These are phyloP conservation scores for Ectemnius cavifrons DNA, from an alignment of 2,888 invertebrate species.

Conservation along the genomic window DNA sequence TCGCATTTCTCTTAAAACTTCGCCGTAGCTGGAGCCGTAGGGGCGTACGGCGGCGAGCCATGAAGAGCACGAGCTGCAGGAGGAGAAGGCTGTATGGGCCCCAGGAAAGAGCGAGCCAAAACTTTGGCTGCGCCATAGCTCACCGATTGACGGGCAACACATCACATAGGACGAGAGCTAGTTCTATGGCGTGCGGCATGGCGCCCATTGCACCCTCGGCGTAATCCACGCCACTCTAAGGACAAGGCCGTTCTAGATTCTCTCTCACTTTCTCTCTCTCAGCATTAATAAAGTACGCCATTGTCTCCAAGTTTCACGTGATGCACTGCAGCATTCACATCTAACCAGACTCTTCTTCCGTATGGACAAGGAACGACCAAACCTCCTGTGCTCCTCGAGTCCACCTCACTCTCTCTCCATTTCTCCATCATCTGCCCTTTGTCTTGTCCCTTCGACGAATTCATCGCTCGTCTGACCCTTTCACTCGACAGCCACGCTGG, in stretches of 20 bases:
- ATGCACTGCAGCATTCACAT: constrained; percentile 55
- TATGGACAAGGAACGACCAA: constrained; percentile 21
- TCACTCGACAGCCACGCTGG: constrained; percentile 18
- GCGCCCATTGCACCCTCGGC: constrained; percentile 19
- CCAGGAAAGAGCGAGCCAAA: constrained; percentile 60
- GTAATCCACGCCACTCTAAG: constrained; percentile 22
- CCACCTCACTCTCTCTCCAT: constrained; percentile 5
- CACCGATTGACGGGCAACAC: constrained; percentile 75
- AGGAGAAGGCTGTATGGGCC: constrained; percentile 32
- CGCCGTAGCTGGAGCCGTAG: constrained; percentile 58
- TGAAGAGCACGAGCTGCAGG: constrained; percentile 11
- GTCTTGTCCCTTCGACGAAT: constrained; percentile 2
- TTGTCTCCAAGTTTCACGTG: constrained; percentile 56
- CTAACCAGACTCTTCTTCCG: constrained; percentile 34
- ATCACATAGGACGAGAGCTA: constrained; percentile 66
- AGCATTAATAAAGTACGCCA: constrained; percentile 60
- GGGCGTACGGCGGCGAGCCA: constrained; percentile 18
- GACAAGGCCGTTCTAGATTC: constrained; percentile 19
- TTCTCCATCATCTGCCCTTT: constrained; percentile 26
- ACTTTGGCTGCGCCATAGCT: constrained; percentile 73
- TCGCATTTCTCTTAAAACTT: constrained; percentile 76
- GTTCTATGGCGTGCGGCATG: constrained; percentile 20
- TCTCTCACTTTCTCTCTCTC: not conserved
- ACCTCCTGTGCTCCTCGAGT: constrained; percentile 11
- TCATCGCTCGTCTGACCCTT: constrained; percentile 1